Evolutionary conservation across 2,888 invertebrate species (phyloP).

Genomic region (Copidosoma aretas): DNA sequence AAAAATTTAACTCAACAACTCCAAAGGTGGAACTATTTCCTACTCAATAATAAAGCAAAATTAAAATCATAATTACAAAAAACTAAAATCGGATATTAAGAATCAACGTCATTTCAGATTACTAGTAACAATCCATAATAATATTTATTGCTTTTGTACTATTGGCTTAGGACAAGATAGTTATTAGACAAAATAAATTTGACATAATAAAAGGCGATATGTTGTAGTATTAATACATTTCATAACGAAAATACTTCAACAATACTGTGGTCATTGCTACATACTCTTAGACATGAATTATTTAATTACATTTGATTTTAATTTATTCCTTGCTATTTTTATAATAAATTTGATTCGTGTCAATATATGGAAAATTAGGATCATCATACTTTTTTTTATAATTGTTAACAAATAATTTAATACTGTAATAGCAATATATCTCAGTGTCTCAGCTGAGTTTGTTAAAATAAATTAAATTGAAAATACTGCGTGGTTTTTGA

Average conservation of each 20-base stretch:
- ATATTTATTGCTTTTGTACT: slow-evolving; percentile 36
- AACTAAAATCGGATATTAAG: slow-evolving; percentile 1
- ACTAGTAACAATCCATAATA: slow-evolving; percentile 21
- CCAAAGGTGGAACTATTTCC: slow-evolving; percentile 60
- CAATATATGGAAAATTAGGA: no score
- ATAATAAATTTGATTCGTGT: no score
- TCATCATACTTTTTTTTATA: no score
- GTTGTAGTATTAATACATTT: slow-evolving; percentile 16
- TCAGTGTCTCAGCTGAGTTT: no score
- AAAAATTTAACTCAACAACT: slow-evolving; percentile 48
- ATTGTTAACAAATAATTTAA: no score
- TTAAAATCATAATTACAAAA: background rate
- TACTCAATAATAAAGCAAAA: slow-evolving; percentile 7
- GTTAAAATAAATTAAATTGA: no score
- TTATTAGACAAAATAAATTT: slow-evolving; percentile 14
- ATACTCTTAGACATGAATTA: background rate
- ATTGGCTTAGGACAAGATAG: slow-evolving; percentile 22
- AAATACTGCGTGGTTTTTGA: no score
- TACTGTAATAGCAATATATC: no score
- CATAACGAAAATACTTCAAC: slow-evolving; percentile 11
- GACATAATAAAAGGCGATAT: slow-evolving; percentile 16
- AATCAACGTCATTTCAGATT: slow-evolving; percentile 24
- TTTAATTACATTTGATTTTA: no score
- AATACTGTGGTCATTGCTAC: slow-evolving; percentile 6
- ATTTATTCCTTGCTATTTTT: no score